phyloP scores from a whole-genome alignment of 1,140 invertebrate genomes.

The Drosophila oshimai region DNA sequence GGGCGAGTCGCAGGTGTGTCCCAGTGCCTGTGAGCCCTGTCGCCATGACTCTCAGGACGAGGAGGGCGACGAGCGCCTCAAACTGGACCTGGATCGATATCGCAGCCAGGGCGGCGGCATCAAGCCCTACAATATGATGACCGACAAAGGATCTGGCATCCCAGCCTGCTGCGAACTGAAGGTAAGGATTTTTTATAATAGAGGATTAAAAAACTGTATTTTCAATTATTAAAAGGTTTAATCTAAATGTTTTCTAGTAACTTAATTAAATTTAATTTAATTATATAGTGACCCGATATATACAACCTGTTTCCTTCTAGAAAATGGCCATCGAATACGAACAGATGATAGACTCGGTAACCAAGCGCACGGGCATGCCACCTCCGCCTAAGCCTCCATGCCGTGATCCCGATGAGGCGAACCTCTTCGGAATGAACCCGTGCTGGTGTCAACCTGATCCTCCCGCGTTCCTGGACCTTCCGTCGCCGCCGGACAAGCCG shows the following conservation, averaged over 20 bases:
- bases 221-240: too few relatives aligned
- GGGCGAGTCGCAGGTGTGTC: slow-evolving; percentile 42
- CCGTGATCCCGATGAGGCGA: slow-evolving; percentile 3
- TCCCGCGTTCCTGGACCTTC: background rate
- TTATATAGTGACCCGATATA: too few relatives aligned
- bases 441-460: background rate
- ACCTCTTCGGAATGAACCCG: slow-evolving; percentile 9
- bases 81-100: slow-evolving; percentile 44
- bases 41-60: background rate
- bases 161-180: slow-evolving; percentile 47
- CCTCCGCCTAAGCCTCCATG: slow-evolving; percentile 9
- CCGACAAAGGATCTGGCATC: background rate
- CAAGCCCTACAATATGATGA: background rate
- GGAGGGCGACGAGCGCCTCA: slow-evolving; percentile 26
- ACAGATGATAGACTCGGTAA: slow-evolving; percentile 40
- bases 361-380: background rate
- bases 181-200: too few relatives aligned
- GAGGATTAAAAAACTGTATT: too few relatives aligned
- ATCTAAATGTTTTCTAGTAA: slow-evolving; percentile 14
- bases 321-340: slow-evolving; percentile 58
- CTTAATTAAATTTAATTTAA: too few relatives aligned
- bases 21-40: slow-evolving; percentile 31
- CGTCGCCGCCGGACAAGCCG: background rate
- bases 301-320: slow-evolving; percentile 1
- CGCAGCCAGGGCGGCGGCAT: slow-evolving; percentile 4